Evolutionary conservation across 2,113 vertebrate species (phyloP), one percentile per base, ranked within the genome.

Genomic region (Carlito syrichta): DNA sequence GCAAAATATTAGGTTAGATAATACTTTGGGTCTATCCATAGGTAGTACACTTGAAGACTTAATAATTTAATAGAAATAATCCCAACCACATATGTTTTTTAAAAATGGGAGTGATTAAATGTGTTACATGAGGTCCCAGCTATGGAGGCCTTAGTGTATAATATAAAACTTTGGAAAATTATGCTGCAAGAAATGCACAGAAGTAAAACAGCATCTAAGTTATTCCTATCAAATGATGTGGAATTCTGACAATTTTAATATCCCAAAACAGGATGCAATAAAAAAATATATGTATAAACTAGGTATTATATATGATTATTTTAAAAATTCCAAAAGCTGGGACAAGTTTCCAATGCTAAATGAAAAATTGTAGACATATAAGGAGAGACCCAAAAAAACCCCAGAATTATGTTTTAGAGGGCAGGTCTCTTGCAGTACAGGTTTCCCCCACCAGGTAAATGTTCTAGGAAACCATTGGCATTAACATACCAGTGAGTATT

Each of bases 201-300:
- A n/a, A 95, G 40, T 84, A 86, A 95, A 92, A 88, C 10, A 96
- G 50, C 89, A 56, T 43, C 38, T 91, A 95, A 89, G 30, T 77
- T 89, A 63, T 11, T 40, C n/a, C 56, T 27, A 86, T 77, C 48
- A 95, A 86, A 81, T 63, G 8, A 62, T 78, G 8, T 73, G 3
- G 62, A 91, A 94, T 89, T 86, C 32, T 86, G 23, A 63, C 68
- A 86, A 50, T 81, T 95, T 95, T 89, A 91, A 27, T 74, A 85
- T 66, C 14, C 16, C 13, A 81, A 95, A 95, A 74, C 13, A 88
- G 27, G 25, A 82, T 73, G 8, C 13, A 92, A 20, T 88, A 86
- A 89, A 93, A 78, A 71, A 48, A 89, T 0, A 1, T 35, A 77
- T 60, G 11, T 54, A 52, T 20, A 81, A 94, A 58, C 8, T 8